Conservation (phyloP, 2,797 vertebrate genomes). For the Gouania willdenowi region DNA sequence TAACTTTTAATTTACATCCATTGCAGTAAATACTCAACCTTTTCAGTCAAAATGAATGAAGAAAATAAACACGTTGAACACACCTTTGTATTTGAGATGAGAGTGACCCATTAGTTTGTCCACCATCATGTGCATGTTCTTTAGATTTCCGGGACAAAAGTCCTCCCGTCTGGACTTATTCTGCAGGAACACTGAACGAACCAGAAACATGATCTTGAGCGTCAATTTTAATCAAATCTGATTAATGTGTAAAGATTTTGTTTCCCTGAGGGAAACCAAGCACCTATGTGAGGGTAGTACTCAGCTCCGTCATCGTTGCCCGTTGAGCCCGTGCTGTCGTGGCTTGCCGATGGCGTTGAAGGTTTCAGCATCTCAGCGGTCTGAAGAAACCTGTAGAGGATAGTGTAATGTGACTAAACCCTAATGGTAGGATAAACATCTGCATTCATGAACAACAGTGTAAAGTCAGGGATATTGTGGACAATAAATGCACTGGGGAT, state of each 20-base stretch:
- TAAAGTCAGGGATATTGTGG: too few species aligned
- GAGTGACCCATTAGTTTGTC: slow-evolving; percentile 90
- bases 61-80: too few species aligned
- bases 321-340: slow-evolving; percentile 81
- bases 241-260: not conserved
- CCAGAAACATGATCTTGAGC: not conserved
- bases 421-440: too few species aligned
- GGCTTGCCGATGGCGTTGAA: slow-evolving; percentile 86
- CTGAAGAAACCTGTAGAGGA: slow-evolving; percentile 83
- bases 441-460: too few species aligned
- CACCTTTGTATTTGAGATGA: slow-evolving; percentile 87
- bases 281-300: slow-evolving; percentile 91
- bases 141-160: slow-evolving; percentile 85
- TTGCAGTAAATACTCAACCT: too few species aligned
- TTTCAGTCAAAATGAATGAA: too few species aligned
- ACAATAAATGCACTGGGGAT: too few species aligned
- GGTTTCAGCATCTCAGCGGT: slow-evolving; percentile 93
- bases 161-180: slow-evolving; percentile 86
- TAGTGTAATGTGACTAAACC: accelerated
- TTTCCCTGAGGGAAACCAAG: not conserved
- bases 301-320: slow-evolving; percentile 84
- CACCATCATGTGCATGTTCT: slow-evolving; percentile 84
- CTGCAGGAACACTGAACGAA: slow-evolving; percentile 87
- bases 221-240: not conserved
- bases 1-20: too few species aligned